Percentiles rank a stretch among this genome's conserved stretches.
Evolutionary conservation across 2,113 vertebrate species (phyloP).

Genomic region (Psilopogon haemacephalus): DNA sequence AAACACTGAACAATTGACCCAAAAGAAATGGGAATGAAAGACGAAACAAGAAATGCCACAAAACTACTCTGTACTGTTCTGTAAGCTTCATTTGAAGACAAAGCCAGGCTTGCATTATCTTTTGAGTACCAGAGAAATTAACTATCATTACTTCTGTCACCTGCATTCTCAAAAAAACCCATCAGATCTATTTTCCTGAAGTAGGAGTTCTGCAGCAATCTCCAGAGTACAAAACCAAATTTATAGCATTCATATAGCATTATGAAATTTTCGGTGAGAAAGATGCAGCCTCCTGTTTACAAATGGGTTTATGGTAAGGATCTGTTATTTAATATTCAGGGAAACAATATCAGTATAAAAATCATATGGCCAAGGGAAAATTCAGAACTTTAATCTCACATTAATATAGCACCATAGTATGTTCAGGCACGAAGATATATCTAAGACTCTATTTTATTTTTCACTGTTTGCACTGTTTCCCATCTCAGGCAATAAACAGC

Average conservation of each 20-base stretch:
- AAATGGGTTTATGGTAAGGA: neutral
- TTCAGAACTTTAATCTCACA: neutral
- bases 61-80: neutral
- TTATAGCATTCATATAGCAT: neutral
- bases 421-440: neutral
- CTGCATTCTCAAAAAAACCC: neutral
- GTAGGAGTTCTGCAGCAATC: neutral
- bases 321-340: conserved; percentile 25
- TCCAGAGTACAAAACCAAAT: neutral
- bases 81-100: neutral
- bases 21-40: neutral
- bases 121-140: neutral
- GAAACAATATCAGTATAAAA: neutral
- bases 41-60: neutral
- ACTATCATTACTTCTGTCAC: neutral
- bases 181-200: neutral
- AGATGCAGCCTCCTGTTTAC: neutral
- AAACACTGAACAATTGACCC: neutral
- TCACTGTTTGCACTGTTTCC: neutral
- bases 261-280: conserved; percentile 18
- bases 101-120: neutral
- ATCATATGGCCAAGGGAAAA: neutral
- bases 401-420: neutral
- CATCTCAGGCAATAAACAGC: neutral
- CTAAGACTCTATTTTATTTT: neutral